Evolutionary conservation across 2,113 vertebrate species (phyloP).

Genomic region (Syngnathus typhle): DNA sequence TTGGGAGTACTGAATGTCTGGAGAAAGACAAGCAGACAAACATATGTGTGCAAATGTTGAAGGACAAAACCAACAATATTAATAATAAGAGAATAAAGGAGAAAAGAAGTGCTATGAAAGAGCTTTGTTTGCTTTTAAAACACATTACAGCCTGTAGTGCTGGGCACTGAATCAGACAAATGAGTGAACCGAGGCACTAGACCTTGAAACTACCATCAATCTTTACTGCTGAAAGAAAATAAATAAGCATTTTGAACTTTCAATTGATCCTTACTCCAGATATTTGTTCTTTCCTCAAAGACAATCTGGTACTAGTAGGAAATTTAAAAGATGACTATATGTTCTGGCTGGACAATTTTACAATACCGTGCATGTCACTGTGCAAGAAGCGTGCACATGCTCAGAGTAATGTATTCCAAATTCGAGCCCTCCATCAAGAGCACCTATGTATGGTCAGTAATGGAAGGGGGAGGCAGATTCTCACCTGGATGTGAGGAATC

Average conservation of each 20-base stretch:
- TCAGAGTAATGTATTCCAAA: background rate
- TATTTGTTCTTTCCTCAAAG: background rate
- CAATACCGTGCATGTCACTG: background rate
- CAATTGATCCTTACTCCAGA: background rate
- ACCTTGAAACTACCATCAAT: conserved; percentile 8
- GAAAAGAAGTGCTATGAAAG: background rate
- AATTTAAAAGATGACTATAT: background rate
- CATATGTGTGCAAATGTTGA: background rate
- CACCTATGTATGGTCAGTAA: too few species aligned
- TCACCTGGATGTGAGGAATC: too few species aligned
- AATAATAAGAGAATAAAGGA: background rate
- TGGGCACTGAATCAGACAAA: background rate
- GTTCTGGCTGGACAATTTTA: background rate
- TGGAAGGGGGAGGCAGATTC: too few species aligned
- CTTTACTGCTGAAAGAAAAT: background rate
- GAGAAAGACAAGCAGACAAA: background rate
- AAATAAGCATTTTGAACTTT: background rate
- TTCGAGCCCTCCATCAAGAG: too few species aligned
- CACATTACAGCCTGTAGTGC: background rate
- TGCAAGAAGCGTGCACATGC: background rate
- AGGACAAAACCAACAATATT: background rate
- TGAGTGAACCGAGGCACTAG: background rate
- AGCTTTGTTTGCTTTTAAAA: background rate
- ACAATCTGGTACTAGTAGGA: background rate
- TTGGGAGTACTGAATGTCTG: background rate